Percentiles rank a stretch among this genome's conserved stretches.
Conservation (phyloP, 2,888 invertebrate genomes). For the Trichogramma dendrolimi region DNA sequence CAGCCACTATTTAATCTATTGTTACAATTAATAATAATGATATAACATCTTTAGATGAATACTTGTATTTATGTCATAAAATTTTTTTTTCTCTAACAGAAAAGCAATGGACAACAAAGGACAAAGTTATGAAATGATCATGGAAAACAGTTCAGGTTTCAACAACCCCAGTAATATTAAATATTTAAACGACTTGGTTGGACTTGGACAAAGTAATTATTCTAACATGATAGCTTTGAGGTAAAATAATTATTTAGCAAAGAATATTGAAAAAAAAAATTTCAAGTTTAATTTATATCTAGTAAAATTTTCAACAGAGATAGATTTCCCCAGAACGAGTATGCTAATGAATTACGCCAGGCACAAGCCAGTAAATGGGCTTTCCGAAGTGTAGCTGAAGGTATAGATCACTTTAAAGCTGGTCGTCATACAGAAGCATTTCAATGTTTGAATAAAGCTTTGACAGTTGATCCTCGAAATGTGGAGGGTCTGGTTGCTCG, state of each 20-base stretch:
- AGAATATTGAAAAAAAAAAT: background rate
- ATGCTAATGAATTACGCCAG: conserved; percentile 79
- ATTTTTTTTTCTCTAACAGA: conserved; percentile 55
- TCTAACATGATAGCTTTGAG: conserved; percentile 68
- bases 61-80: conserved; percentile 1
- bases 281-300: background rate
- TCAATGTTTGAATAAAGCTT: conserved; percentile 87
- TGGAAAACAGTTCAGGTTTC: conserved; percentile 80
- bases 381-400: conserved; percentile 87
- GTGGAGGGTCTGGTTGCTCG: conserved; percentile 89
- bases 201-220: conserved; percentile 66
- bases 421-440: conserved; percentile 91
- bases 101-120: conserved; percentile 76
- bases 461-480: conserved; percentile 86
- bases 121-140: conserved; percentile 74
- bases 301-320: conserved; percentile 54
- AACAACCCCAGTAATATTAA: conserved; percentile 85
- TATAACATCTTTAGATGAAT: background rate
- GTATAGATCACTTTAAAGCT: conserved; percentile 90
- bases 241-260: conserved; percentile 51
- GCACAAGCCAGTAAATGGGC: conserved; percentile 92
- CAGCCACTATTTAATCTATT: conserved; percentile 41
- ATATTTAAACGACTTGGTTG: conserved; percentile 72
- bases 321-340: conserved; percentile 75
- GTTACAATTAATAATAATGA: conserved; percentile 17